Evolutionary conservation across 1,140 invertebrate genomes (phyloP).

Genomic region (Drosophila grimshawi): DNA sequence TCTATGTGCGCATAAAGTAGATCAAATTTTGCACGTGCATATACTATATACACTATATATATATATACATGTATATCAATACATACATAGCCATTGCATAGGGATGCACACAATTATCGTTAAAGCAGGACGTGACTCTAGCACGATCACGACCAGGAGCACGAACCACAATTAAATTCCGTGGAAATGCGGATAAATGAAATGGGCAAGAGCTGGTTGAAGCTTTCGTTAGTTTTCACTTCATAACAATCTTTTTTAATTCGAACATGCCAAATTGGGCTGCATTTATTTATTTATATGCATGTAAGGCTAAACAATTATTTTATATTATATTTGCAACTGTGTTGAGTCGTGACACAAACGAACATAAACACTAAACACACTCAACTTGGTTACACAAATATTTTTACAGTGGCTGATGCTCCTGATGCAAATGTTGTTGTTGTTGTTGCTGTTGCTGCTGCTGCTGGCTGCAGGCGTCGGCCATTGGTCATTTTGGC

Average conservation of each 20-base stretch:
- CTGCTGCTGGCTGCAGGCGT: constrained; percentile 8
- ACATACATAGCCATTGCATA: not conserved
- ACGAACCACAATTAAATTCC: not conserved
- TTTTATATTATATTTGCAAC: no score
- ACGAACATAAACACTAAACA: not conserved
- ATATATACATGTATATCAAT: not conserved
- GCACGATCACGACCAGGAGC: not conserved
- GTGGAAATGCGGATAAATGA: no score
- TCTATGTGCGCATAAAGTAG: constrained; percentile 16
- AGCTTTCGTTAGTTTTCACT: no score
- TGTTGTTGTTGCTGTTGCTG: not conserved
- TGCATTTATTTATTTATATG: no score
- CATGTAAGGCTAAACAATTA: no score
- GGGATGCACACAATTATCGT: not conserved
- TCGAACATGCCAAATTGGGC: no score
- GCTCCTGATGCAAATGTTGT: not conserved
- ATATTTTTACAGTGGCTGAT: not conserved
- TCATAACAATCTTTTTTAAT: no score
- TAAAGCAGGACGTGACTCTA: not conserved
- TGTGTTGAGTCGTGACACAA: no score
- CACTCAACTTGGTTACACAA: not conserved
- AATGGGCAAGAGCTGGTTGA: no score
- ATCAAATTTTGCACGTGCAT: not conserved
- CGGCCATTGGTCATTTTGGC: constrained; percentile 23
- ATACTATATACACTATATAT: not conserved